A percentile compares a stretch with the other conserved stretches of the same genome.
phyloP scores from a whole-genome alignment of 2,888 invertebrate species.

The Sussaba pulchella region DNA sequence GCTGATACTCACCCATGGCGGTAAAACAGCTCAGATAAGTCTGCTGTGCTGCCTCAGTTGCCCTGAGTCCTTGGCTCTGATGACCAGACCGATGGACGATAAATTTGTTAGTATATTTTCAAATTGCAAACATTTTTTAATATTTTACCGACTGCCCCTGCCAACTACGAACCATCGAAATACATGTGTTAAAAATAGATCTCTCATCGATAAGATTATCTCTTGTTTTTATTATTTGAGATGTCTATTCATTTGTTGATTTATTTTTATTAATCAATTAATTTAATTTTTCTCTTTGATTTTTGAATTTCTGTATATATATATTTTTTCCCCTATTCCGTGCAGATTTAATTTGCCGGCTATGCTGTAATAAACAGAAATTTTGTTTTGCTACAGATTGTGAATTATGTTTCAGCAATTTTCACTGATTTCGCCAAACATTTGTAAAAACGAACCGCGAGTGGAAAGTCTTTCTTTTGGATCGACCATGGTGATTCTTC shows the following conservation, averaged over 20 bases:
- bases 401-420: slow-evolving; percentile 66
- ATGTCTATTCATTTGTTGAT: no score
- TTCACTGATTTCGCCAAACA: slow-evolving; percentile 85
- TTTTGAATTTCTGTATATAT: not conserved
- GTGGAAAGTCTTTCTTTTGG: slow-evolving; percentile 86
- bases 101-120: slow-evolving; percentile 41
- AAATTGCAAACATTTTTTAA: no score
- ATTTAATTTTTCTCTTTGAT: no score
- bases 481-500: slow-evolving; percentile 88
- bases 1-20: slow-evolving; percentile 70
- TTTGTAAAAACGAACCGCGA: slow-evolving; percentile 84
- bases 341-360: no score
- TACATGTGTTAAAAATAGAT: no score
- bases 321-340: no score
- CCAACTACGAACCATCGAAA: no score
- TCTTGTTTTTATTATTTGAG: no score
- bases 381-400: slow-evolving; percentile 6
- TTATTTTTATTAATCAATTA: no score
- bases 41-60: slow-evolving; percentile 83
- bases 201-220: no score
- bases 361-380: no score
- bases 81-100: not conserved
- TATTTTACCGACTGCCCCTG: no score
- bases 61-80: slow-evolving; percentile 69
- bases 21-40: slow-evolving; percentile 81